Conservation (phyloP, 2,113 vertebrate genomes). For the Galbula dea region DNA sequence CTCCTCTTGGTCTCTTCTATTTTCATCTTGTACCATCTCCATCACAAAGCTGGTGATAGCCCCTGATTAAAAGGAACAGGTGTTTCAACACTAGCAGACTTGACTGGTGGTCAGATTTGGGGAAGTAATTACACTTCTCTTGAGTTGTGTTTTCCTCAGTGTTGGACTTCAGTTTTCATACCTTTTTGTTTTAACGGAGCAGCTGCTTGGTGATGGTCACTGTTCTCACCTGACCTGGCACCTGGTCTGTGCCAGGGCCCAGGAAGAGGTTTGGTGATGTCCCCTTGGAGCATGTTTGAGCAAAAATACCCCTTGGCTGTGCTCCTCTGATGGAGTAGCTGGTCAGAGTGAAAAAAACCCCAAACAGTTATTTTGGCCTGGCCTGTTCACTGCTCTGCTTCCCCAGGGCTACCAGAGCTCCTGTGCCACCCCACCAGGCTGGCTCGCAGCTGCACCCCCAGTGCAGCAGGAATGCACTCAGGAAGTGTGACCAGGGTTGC, state of each 20-base stretch:
- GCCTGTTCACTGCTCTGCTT: neutral
- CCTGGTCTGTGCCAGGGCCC: neutral
- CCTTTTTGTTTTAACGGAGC: neutral
- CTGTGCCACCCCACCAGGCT: too few species aligned
- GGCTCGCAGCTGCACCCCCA: fast-evolving
- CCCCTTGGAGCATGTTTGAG: fast-evolving
- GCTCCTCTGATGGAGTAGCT: neutral
- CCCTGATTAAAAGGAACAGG: too few species aligned
- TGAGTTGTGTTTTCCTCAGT: neutral
- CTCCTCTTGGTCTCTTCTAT: neutral
- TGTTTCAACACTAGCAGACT: fast-evolving
- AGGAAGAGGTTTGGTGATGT: neutral
- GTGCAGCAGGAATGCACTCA: fast-evolving
- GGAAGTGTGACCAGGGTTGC: neutral
- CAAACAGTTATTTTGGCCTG: neutral
- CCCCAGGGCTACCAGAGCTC: neutral
- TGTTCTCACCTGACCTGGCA: neutral
- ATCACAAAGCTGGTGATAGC: neutral
- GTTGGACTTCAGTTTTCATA: neutral
- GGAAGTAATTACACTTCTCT: neutral
- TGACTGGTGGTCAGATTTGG: neutral
- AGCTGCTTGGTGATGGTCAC: neutral
- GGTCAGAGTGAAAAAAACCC: neutral
- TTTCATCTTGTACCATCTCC: neutral
- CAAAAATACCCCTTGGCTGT: neutral